A percentile compares a stretch with the other conserved stretches of the same genome.
Conservation (phyloP, 1,140 invertebrate genomes). For the Stratiolaelaps scimitus region DNA sequence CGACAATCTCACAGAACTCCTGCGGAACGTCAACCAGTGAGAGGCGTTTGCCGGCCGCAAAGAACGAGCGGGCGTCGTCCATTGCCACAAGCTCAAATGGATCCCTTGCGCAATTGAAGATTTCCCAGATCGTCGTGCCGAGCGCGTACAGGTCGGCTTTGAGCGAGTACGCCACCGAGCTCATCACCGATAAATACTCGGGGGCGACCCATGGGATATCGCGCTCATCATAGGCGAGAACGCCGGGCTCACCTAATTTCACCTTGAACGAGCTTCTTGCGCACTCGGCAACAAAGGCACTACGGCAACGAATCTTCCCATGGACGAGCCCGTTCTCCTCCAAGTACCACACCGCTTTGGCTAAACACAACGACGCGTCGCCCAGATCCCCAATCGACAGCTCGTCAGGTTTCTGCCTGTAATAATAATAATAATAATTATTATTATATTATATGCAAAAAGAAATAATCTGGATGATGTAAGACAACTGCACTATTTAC, state of each 20-base stretch:
- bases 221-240: slow-evolving; percentile 41
- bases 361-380: slow-evolving; percentile 59
- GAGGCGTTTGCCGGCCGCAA: not conserved
- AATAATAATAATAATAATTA: no score
- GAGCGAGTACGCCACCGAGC: slow-evolving; percentile 41
- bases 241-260: slow-evolving; percentile 64
- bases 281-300: slow-evolving; percentile 57
- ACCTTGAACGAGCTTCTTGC: slow-evolving; percentile 55
- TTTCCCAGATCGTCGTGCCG: slow-evolving; percentile 75
- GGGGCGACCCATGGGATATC: slow-evolving; percentile 33
- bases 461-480: no score
- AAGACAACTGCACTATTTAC: no score
- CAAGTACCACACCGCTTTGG: slow-evolving; percentile 64
- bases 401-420: slow-evolving; percentile 36
- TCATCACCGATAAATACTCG: slow-evolving; percentile 35
- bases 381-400: slow-evolving; percentile 58
- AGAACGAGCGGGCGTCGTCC: slow-evolving; percentile 2
- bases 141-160: slow-evolving; percentile 72
- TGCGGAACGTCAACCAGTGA: slow-evolving; percentile 51
- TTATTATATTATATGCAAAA: no score
- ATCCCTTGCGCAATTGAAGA: slow-evolving; percentile 59
- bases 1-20: slow-evolving; percentile 70
- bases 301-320: slow-evolving; percentile 70
- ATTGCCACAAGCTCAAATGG: slow-evolving; percentile 33
- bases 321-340: slow-evolving; percentile 64